Evolutionary conservation across 2,888 invertebrate species (phyloP).

Genomic region (Hofmannophila pseudospretella): DNA sequence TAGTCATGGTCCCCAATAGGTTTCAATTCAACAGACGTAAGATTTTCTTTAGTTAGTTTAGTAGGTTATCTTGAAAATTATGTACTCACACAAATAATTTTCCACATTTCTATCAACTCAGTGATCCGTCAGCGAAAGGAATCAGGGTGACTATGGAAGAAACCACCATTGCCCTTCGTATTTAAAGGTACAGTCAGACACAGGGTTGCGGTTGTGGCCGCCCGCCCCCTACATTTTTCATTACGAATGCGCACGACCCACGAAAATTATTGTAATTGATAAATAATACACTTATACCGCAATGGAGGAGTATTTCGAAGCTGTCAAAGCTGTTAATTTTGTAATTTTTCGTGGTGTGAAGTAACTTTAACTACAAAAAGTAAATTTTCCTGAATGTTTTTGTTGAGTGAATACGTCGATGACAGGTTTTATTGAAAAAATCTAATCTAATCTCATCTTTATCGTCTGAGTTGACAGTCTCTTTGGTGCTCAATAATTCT

Average conservation of each 20-base stretch:
- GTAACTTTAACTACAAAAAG: too few relatives aligned
- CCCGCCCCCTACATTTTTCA: slow-evolving; percentile 50
- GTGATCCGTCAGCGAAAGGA: slow-evolving; percentile 25
- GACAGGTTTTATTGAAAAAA: too few relatives aligned
- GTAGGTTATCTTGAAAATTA: too few relatives aligned
- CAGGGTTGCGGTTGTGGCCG: slow-evolving; percentile 44
- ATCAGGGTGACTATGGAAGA: slow-evolving; percentile 33
- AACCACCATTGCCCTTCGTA: slow-evolving; percentile 30
- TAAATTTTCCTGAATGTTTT: too few relatives aligned
- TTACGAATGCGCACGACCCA: slow-evolving; percentile 54
- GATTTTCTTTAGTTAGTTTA: too few relatives aligned
- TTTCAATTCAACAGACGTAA: too few relatives aligned
- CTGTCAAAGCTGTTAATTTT: slow-evolving; percentile 1
- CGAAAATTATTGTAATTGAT: slow-evolving; percentile 39
- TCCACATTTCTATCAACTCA: slow-evolving; percentile 42
- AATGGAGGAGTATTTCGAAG: slow-evolving; percentile 7
- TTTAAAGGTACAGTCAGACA: slow-evolving; percentile 40
- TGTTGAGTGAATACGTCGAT: too few relatives aligned
- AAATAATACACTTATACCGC: slow-evolving; percentile 12
- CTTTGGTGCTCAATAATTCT: too few relatives aligned
- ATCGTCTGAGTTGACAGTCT: too few relatives aligned
- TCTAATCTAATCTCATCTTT: too few relatives aligned
- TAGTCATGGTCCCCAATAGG: too few relatives aligned
- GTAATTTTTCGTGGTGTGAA: neutral
- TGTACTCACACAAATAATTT: slow-evolving; percentile 52